phyloP scores from a whole-genome alignment of 2,888 invertebrate species.

The Polyploca ridens region DNA sequence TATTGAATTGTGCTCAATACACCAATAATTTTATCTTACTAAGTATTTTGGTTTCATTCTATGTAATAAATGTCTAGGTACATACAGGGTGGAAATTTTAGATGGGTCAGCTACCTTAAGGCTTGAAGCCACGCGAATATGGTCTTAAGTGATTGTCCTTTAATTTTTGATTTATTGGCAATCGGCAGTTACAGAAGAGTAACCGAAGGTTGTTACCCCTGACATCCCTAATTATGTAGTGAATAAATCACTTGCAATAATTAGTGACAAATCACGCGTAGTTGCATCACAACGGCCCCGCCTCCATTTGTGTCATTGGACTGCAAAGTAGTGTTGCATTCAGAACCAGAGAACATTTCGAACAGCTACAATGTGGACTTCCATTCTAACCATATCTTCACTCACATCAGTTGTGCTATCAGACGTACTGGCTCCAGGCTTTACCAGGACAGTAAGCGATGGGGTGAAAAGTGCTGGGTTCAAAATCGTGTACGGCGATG shows the following conservation, averaged over 20 bases:
- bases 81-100: no score
- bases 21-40: no score
- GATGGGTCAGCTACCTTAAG: no score
- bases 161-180: no score
- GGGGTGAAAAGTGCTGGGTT: constrained; percentile 59
- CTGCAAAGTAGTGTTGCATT: constrained; percentile 24
- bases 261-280: constrained; percentile 53
- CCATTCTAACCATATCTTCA: constrained; percentile 29
- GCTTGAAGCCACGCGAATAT: no score
- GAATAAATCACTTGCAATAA: constrained; percentile 53
- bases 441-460: constrained; percentile 53
- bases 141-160: no score
- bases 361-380: constrained; percentile 51
- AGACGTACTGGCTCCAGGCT: constrained; percentile 47
- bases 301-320: constrained; percentile 34
- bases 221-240: constrained; percentile 56
- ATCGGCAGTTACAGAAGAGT: no score
- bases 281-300: constrained; percentile 54
- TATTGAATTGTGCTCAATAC: no score
- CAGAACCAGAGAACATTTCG: constrained; percentile 31
- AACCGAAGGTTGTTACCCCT: constrained; percentile 35
- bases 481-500: constrained; percentile 66
- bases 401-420: constrained; percentile 32
- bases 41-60: no score
- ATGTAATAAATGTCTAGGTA: no score